A percentile compares a stretch with the other conserved stretches of the same genome.
phyloP scores from a whole-genome alignment of 2,797 vertebrate genomes.

The Oreonectes daqikongensis region DNA sequence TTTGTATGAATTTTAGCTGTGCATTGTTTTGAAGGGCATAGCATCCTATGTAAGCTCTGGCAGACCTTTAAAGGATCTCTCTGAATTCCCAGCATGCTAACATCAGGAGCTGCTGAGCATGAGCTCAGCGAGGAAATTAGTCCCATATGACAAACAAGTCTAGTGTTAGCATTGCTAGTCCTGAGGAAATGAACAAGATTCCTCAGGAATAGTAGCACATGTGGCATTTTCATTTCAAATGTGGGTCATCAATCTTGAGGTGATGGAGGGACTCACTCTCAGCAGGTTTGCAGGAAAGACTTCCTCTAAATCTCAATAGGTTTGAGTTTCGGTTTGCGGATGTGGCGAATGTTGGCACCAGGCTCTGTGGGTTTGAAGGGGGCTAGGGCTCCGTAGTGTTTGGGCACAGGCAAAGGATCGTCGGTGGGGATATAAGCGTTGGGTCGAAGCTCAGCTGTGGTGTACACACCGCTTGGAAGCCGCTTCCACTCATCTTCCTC shows the following conservation, averaged over 20 bases:
- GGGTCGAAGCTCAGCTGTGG: conserved; percentile 81
- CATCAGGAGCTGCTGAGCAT: conserved; percentile 22
- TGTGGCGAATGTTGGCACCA: conserved; percentile 80
- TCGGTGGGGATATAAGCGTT: conserved; percentile 78
- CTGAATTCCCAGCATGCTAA: conserved; percentile 34
- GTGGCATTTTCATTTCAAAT: conserved; percentile 10
- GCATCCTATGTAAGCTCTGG: conserved; percentile 4
- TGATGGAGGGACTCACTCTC: neutral
- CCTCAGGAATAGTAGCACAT: conserved; percentile 5
- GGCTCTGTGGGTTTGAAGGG: conserved; percentile 84
- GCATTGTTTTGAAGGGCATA: neutral
- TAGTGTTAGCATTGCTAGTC: conserved; percentile 6
- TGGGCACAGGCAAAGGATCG: conserved; percentile 77
- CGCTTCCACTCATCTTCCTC: conserved; percentile 73
- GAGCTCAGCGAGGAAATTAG: conserved; percentile 15
- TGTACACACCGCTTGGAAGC: conserved; percentile 69
- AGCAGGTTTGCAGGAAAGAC: neutral
- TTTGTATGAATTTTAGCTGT: neutral
- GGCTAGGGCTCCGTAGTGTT: conserved; percentile 80
- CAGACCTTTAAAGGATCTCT: conserved; percentile 1
- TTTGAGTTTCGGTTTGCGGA: conserved; percentile 80
- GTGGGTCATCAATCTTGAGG: neutral
- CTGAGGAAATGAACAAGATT: conserved; percentile 22
- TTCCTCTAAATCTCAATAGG: conserved; percentile 76
- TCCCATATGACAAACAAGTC: conserved; percentile 8